Evolutionary conservation across 2,888 invertebrate species (phyloP), one percentile per base, ranked within the genome.

Genomic region (Endomychus coccineus): DNA sequence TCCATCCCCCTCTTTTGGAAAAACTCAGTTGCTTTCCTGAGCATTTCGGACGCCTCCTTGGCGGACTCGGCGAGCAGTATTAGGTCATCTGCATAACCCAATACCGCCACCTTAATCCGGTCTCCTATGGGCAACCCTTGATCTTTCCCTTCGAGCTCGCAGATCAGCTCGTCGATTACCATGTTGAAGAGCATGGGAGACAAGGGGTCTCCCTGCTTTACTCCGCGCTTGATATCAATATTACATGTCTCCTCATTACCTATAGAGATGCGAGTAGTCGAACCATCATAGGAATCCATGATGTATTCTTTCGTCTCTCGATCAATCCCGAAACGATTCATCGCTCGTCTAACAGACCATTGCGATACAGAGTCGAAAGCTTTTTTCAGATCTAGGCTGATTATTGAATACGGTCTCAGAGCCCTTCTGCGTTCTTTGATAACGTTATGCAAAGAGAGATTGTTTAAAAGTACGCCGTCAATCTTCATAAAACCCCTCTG

Each of bases 1-100:
- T 28, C 1, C 5, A 48, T 24, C 1, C 40, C 35, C 15, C 48
- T 24, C 4, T 15, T 10, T 3, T 21, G 12, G 13, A 46, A 42
- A 25, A 48, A 48, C 3, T 33, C 23, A 1, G 11, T 14, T 2
- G 42, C 41, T 3, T 10, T 6, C 13, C 25, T 35, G 5, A 48
- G 23, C n/a, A 36, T 10, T 3, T 6, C 7, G n/a, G 22, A 30
- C 1, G 38, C 34, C 5, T 22, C 41, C n/a, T 34, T 27, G 6
- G 28, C 16, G 1, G 32, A 27, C 11, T 33, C 28, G 12, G 30
- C 35, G 10, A 45, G 13, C 3, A 50, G 22, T 4, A 48, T 16
- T 10, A 48, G 23, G 17, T 50, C 45, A 16, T 50, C 48, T 10
- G 49, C 49, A 17, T 48, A 50, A 1, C 37, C 47, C 9, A 45